Conservation (phyloP, 2,888 invertebrate species). For the Papilio demoleus region DNA sequence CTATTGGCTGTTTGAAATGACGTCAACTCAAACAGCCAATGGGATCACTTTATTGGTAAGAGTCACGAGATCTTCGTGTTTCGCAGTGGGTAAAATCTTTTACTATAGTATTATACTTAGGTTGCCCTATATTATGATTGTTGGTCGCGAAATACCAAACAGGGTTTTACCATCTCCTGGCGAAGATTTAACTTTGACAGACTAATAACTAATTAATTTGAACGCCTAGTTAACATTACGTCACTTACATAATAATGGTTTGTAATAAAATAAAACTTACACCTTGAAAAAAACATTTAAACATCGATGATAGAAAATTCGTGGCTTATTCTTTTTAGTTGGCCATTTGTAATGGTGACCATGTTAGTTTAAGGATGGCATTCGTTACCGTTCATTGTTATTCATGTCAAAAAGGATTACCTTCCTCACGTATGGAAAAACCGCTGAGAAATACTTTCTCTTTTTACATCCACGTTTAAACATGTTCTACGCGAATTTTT, state of each 20-base stretch:
- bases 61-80: slow-evolving; percentile 70
- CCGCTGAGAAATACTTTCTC: slow-evolving; percentile 11
- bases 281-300: no score
- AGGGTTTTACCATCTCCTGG: slow-evolving; percentile 48
- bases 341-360: background rate
- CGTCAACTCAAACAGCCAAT: slow-evolving; percentile 72
- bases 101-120: slow-evolving; percentile 44
- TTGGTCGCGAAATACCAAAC: slow-evolving; percentile 43
- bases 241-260: no score
- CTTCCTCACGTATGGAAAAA: slow-evolving; percentile 9
- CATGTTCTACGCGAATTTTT: background rate
- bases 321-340: no score
- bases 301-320: no score
- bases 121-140: slow-evolving; percentile 15
- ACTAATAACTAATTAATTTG: background rate
- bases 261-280: no score
- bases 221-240: no score
- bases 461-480: slow-evolving; percentile 10
- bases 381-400: background rate
- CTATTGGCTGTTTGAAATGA: slow-evolving; percentile 69
- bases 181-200: background rate
- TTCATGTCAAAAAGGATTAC: background rate
- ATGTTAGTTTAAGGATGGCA: slow-evolving; percentile 8
- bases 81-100: slow-evolving; percentile 49
- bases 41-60: slow-evolving; percentile 46